Base-by-base conservation (phyloP, 2,888 invertebrate species). In the Apodemia mormo region DNA sequence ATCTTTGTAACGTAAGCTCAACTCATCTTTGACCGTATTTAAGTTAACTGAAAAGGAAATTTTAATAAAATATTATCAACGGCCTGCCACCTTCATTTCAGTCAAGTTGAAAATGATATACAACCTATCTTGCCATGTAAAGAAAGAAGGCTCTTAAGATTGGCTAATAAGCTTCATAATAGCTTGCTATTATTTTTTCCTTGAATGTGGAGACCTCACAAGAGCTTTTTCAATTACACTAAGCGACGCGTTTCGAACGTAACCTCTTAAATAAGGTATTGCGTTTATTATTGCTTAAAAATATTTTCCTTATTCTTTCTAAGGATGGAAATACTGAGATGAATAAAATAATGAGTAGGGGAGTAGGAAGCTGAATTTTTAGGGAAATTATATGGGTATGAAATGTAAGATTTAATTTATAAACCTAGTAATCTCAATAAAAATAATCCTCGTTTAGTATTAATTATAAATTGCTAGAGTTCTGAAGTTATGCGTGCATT, bases 201-300 rank as follows among this genome's bases (percentile, higher is more conserved):
- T 61, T 61, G 10, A 61, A 61, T 12, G 33, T 61, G 14, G 58
- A 30, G 58, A 61, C 58, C 58, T 61, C 58, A 61, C 58, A 61
- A 61, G 58, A 61, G 58, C 58, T 61, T 61, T 61, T 61, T 30
- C 58, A 61, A 61, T 61, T 61, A 61, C 58, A 61, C 58, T 61
- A 61, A 61, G 58, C 58, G 58, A 61, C 58, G 58, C 58, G 33
- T 61, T 61, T 61, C 33, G 30, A 61, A 61, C 58, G 33, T 29
- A 61, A 61, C 58, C 58, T 58, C 30, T 58, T 58, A 58, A 30
- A 58, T 58, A 58, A 58, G 58, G 58, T 58, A 58, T 58, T 58
- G 58, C 58, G 58, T 58, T 58, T 58, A 58, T 30, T 58, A 58
- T 58, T 58, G 58, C 58, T 58, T 58, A 29, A 58, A 58, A 58